Conservation (phyloP, 1,140 invertebrate genomes). For the Homalodisca vitripennis region DNA sequence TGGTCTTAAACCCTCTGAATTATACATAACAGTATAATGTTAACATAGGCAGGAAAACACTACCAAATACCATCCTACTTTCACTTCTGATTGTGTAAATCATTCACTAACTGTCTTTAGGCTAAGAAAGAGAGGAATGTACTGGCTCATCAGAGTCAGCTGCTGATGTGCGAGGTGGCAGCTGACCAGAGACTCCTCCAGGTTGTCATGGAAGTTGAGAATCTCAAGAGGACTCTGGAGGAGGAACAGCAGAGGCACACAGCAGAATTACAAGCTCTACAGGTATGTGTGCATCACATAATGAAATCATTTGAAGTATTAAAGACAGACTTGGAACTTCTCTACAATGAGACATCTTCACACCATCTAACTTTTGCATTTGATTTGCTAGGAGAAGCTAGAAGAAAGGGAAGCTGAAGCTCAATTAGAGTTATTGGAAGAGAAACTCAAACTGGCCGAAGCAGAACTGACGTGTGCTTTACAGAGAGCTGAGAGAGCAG, state of each 20-base stretch:
- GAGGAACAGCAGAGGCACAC: slow-evolving; percentile 56
- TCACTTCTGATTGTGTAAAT: too few species aligned
- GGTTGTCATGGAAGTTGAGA: slow-evolving; percentile 62
- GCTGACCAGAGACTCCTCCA: slow-evolving; percentile 53
- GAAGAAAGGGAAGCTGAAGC: slow-evolving; percentile 64
- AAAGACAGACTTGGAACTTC: too few species aligned
- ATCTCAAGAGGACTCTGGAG: slow-evolving; percentile 58
- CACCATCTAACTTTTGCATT: not conserved
- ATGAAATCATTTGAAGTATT: not conserved
- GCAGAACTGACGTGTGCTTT: slow-evolving; percentile 58
- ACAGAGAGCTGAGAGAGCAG: slow-evolving; percentile 60
- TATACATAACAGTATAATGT: too few species aligned
- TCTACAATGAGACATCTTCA: not conserved
- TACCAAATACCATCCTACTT: too few species aligned
- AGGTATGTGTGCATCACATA: slow-evolving; percentile 46
- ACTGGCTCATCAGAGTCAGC: slow-evolving; percentile 62
- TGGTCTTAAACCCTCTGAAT: too few species aligned
- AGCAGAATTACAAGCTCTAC: slow-evolving; percentile 55
- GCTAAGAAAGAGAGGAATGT: slow-evolving; percentile 64
- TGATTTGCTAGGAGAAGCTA: slow-evolving; percentile 57
- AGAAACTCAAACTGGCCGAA: slow-evolving; percentile 66
- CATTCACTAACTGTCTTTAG: too few species aligned
- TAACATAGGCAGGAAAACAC: too few species aligned
- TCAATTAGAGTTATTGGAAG: slow-evolving; percentile 65
- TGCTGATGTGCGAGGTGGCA: slow-evolving; percentile 61